These are phyloP conservation scores for Orchesellides sinensis DNA, from an alignment of 2,888 invertebrate genomes.

Conservation along the genomic window DNA sequence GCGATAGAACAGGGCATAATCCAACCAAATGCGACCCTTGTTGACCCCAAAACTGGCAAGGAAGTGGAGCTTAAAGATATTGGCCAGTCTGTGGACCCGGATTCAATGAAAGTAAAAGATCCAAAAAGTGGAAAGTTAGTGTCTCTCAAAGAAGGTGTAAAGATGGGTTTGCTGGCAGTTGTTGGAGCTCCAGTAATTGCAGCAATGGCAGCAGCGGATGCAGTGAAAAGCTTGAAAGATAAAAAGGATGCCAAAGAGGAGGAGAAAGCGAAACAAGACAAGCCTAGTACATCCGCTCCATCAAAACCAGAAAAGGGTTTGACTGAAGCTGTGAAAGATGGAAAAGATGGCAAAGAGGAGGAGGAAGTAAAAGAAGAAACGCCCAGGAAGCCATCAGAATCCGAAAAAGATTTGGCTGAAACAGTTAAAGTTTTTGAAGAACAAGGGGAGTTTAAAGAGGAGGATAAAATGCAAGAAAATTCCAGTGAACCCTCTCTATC, in stretches of 20 bases:
- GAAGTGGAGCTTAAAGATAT: conserved; percentile 87
- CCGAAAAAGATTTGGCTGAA: neutral
- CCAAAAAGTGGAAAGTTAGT: conserved; percentile 79
- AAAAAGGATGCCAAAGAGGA: neutral
- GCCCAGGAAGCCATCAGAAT: too few relatives aligned
- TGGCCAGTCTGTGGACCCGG: conserved; percentile 79
- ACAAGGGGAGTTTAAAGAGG: neutral
- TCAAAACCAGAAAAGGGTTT: neutral
- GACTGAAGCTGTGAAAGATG: neutral
- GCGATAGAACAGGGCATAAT: conserved; percentile 29
- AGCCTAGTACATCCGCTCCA: neutral
- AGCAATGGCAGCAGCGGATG: conserved; percentile 90
- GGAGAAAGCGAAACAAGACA: neutral
- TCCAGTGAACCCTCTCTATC: neutral
- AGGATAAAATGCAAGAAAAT: neutral
- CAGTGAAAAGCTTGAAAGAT: conserved; percentile 78
- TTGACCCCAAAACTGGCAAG: conserved; percentile 84
- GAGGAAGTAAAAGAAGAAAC: too few relatives aligned
- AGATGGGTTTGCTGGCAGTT: conserved; percentile 90
- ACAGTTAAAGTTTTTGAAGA: neutral
- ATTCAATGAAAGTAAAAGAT: conserved; percentile 64
- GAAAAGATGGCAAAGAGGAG: neutral
- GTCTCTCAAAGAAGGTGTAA: conserved; percentile 85
- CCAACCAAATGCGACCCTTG: neutral
- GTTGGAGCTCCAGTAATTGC: conserved; percentile 94